A percentile compares a stretch with the other conserved stretches of the same genome.
Conservation (phyloP, 2,113 vertebrate genomes). For the Paracanthobrama guichenoti region DNA sequence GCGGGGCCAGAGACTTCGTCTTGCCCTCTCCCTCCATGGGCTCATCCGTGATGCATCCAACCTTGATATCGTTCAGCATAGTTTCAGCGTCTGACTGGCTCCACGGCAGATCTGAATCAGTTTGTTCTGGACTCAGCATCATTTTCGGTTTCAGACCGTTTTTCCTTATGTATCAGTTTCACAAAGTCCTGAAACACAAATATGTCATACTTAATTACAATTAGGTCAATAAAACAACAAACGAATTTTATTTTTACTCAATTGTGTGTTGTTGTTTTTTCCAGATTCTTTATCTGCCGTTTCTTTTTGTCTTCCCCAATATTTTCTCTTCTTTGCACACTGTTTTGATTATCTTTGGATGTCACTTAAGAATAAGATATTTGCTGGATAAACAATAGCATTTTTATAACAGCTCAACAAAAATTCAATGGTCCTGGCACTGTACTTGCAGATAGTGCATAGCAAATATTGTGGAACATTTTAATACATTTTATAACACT, state of each 20-base stretch:
- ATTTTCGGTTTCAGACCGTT: conserved; percentile 74
- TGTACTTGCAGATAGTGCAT: neutral
- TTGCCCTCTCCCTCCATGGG: conserved; percentile 73
- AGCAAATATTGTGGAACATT: neutral
- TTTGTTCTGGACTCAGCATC: conserved; percentile 89
- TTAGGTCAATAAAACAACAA: neutral
- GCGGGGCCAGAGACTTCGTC: conserved; percentile 74
- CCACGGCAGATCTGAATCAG: conserved; percentile 87
- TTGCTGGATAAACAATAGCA: neutral
- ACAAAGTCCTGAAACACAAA: conserved; percentile 24
- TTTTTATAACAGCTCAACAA: neutral
- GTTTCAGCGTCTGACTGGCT: conserved; percentile 85
- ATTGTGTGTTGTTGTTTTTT: neutral
- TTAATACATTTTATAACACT: neutral
- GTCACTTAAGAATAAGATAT: neutral
- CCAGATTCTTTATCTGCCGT: neutral
- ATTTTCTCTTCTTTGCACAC: neutral
- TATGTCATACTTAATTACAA: neutral
- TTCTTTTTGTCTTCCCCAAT: neutral
- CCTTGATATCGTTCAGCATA: conserved; percentile 80
- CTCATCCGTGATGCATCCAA: conserved; percentile 82
- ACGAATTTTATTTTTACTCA: neutral
- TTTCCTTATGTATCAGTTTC: neutral
- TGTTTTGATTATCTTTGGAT: no score
- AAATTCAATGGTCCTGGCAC: neutral